Base-by-base conservation (phyloP, 2,888 invertebrate genomes). In the Drosophila pseudotalamancana region DNA sequence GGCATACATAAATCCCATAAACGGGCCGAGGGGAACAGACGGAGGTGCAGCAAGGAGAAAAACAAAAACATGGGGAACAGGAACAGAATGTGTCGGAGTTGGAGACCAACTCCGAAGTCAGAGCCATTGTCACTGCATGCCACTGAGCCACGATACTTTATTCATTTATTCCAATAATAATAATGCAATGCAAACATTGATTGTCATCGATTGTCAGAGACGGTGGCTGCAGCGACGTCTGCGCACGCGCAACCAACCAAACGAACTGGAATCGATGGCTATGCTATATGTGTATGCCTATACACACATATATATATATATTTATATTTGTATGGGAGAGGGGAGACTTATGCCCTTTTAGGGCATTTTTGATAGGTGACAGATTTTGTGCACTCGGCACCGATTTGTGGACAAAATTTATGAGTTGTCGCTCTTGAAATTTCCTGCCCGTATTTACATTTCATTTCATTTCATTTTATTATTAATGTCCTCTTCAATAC, bases 111-210 rank as follows among this genome's bases (percentile, higher is more conserved):
- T 59, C n/a, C 55, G 59, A 59, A 72, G 72, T 71, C 54, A 60
- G 60, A 84, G 81, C 88, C 88, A 88, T 88, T 88, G 88, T 88
- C 88, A 88, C 88, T 88, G 88, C 84, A 87, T 88, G 86, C 77
- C 72, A 70, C 66, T 60, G 66, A 66, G 63, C 56, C 59, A 78
- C 50, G 80, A 87, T 88, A 88, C 83, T 88, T 89, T 89, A 89
- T 89, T 89, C 89, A 89, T 89, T 83, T 89, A 89, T 89, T 89
- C 89, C 89, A 89, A 89, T 89, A 88, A 87, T 87, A 89, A 88
- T 86, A 89, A 89, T 89, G 88, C 86, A 89, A 89, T 89, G 89
- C 89, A 88, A 89, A 89, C 87, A 88, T 89, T 88, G 89, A 89
- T 89, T 89, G 88, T 85, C 89, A 89, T 89, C 89, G 88, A 87